Base-by-base conservation (phyloP, 2,113 vertebrate genomes). In the Mobula birostris region DNA sequence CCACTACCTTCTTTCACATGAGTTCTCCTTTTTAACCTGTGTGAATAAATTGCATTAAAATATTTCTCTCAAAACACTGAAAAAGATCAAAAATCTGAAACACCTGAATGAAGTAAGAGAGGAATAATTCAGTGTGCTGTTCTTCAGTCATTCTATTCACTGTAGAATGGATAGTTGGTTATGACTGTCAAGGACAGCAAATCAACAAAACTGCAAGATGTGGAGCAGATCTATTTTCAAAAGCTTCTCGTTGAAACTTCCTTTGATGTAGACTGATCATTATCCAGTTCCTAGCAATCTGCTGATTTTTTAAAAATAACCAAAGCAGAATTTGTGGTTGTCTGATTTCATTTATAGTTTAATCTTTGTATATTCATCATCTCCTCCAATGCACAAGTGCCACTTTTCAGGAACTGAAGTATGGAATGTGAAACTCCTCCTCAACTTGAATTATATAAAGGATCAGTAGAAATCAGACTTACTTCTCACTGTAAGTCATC, bases 231-330 rank as follows among this genome's bases (percentile, higher is more conserved):
- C 56, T 12, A 88, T n/a, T 61, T 88, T 29, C 29, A 12, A 88
- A 88, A 61, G 58, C 56, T 63, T n/a, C 12, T 88, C 56, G 61
- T 88, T 88, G 2, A 63, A 56, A 29, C 61, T 88, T 63, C 56
- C 83, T 88, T 88, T 88, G 83, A 88, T 88, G 6, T 27, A 88
- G 0, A 85, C 56, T 61, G 58, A 88, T 88, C 56, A 88, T 88
- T 88, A 88, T 63, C 27, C 27, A 63, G 27, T 63, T 88, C 56
- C 11, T 61, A 12, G 58, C 58, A 88, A 88, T 88, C 83, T 63
- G 24, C 83, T 61, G 83, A 88, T 63, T 27, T 88, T 87, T 63
- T 88, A 15, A 88, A 87, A 63, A n/a, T 88, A 63, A 88, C 82
- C 82, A 21, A 56, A 88, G 56, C 12, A 63, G 17, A 88, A 63